Base-by-base conservation (phyloP, 2,888 invertebrate genomes). In the Nomada ferruginata region DNA sequence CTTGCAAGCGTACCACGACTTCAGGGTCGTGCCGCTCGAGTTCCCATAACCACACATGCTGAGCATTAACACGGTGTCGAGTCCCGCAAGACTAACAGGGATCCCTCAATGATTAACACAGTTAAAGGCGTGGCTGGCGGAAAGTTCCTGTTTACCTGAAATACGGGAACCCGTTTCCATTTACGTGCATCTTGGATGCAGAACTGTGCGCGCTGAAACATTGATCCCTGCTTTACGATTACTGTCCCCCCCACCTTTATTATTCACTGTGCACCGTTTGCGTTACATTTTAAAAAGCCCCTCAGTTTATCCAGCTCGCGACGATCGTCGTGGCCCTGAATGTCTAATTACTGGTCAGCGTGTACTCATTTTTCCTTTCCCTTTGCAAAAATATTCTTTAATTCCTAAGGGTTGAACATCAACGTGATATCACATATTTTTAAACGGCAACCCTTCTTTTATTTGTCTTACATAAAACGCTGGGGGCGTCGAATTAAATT, bases 151-250 rank as follows among this genome's bases (percentile, higher is more conserved):
- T 57, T 78, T 50, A 42, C 29, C 15, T 52, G 71, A 71, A 29
- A 70, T 23, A 61, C 50, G 66, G 71, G 65, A 65, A 53, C 26
- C 55, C 15, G 65, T 50, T 60, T 50, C 50, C 79, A 66, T 79
- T 71, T 79, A 66, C 66, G 61, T 66, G 71, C 50, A 71, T 66
- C 72, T 57, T 73, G 73, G 29, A 80, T 53, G 50, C 50, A 26
- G 64, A 65, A 29, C 52, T 10, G 26, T 65, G 29, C 26, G 23
- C 76, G n/a, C 36, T 79, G 79, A 65, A 77, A 78, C 79, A 79
- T 70, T 65, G 79, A 79, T 64, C 59, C 70, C 63, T 70, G 47
- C 47, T 65, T 77, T 78, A 79, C 69, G 78, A 77, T 77, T 77
- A 70, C 42, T 60, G 36, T 15, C 60, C 36, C 2, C 18, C 20